Base-by-base conservation (phyloP, 2,888 invertebrate genomes). In the Fragum fragum region DNA sequence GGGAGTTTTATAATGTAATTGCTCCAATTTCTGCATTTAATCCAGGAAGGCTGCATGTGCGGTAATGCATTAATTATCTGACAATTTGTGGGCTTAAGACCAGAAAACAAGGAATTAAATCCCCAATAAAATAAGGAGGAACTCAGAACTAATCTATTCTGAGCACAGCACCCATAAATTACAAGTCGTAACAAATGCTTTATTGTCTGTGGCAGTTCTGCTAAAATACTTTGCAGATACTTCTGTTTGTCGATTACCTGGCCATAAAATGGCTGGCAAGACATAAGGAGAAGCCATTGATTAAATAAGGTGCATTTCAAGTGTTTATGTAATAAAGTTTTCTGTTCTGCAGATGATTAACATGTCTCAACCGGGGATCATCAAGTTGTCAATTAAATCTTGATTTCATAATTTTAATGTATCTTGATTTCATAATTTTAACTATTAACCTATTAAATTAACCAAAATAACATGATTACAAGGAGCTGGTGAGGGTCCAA, bases 31-130 rank as follows among this genome's bases (percentile, higher is more conserved):
- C 47, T 47, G 47, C 47, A 47, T 47, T 47, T 47, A 47, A 47
- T 36, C 47, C n/a, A n/a, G 3, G 47, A 47, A 5, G 47, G 47
- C 47, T 18, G 47, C 47, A 47, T 47, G 47, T 47, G 47, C 2
- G 47, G 47, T 47, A 47, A 47, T 47, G 47, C 47, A 47, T 47
- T 47, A 47, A 47, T 47, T 47, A 47, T 47, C 47, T 47, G 47
- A 47, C 47, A 47, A 47, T 18, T 47, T 47, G 47, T 47, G 47
- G 47, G 47, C 47, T 47, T n/a, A 9, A n/a, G n/a, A 14, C 47
- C 47, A 47, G 47, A 47, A 47, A 47, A 47, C 47, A 47, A 47
- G 47, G 47, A 47, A 47, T 14, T 47, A 47, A 47, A 47, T n/a
- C 47, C 47, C 47, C 47, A 18, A 47, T 47, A 47, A 47, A 47